These are phyloP conservation scores for Mizuhopecten yessoensis DNA, from an alignment of 1,140 invertebrate species.

Conservation along the genomic window DNA sequence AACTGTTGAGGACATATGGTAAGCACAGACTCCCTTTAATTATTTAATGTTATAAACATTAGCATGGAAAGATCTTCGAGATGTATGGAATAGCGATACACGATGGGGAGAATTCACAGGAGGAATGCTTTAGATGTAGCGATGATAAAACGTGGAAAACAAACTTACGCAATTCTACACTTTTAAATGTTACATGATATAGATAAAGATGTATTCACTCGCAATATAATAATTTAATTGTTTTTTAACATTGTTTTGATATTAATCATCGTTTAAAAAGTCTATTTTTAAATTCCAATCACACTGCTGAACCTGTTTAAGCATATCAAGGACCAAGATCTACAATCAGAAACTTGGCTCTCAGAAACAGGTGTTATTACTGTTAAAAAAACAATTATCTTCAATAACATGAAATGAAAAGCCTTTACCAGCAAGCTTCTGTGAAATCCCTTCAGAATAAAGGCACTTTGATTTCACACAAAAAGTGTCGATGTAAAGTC, in stretches of 20 bases:
- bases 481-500: not conserved
- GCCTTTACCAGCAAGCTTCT: not conserved
- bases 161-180: not conserved
- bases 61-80: not conserved
- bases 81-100: constrained; percentile 1
- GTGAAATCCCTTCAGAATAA: not conserved
- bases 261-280: not conserved
- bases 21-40: constrained; percentile 5
- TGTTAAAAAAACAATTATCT: not conserved
- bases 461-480: not conserved
- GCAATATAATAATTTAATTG: not conserved
- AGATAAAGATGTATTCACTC: too few species aligned
- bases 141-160: not conserved
- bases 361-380: not conserved
- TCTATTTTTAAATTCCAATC: not conserved
- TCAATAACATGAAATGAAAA: not conserved
- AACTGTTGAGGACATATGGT: not conserved
- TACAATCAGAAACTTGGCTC: not conserved
- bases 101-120: not conserved
- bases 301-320: not conserved
- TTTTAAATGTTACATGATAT: not conserved
- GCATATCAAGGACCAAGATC: not conserved
- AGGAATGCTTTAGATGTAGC: not conserved
- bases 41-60: not conserved
- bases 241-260: not conserved